Percentiles rank a stretch among this genome's conserved stretches.
Conservation (phyloP, 1,140 invertebrate genomes). For the Calliopsis andreniformis region DNA sequence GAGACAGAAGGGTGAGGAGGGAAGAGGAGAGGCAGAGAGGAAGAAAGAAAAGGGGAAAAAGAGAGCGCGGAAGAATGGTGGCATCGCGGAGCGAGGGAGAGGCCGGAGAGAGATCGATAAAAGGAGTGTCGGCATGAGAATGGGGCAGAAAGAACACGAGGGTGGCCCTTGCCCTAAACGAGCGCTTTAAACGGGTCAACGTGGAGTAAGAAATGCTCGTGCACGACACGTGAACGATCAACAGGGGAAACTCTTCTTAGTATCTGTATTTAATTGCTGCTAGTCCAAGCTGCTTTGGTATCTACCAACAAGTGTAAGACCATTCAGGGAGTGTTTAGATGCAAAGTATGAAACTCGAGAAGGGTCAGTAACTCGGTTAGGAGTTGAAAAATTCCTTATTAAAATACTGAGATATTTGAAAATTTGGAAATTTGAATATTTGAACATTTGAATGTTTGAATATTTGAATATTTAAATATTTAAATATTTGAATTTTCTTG, state of each 20-base stretch:
- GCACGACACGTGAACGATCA: conserved; percentile 34
- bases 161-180: conserved; percentile 70
- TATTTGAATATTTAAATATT: too few relatives aligned
- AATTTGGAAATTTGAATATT: too few relatives aligned
- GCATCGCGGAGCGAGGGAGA: conserved; percentile 59
- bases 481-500: too few relatives aligned
- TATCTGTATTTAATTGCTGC: conserved; percentile 15
- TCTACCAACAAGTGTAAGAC: too few relatives aligned
- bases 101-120: conserved; percentile 76
- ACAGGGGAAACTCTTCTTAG: neutral
- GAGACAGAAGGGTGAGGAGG: conserved; percentile 38
- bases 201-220: conserved; percentile 34
- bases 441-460: too few relatives aligned
- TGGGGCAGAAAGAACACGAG: conserved; percentile 67
- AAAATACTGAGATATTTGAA: too few relatives aligned
- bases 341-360: too few relatives aligned
- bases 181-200: conserved; percentile 64
- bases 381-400: too few relatives aligned
- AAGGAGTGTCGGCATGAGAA: conserved; percentile 79
- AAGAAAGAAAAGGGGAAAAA: conserved; percentile 66
- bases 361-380: too few relatives aligned
- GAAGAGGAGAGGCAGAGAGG: conserved; percentile 32
- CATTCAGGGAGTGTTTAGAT: too few relatives aligned
- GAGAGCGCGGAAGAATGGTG: conserved; percentile 61
- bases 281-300: too few relatives aligned